Percentiles rank a stretch among this genome's conserved stretches.
Conservation (phyloP, 2,113 vertebrate genomes). For the Nerophis lumbriciformis region DNA sequence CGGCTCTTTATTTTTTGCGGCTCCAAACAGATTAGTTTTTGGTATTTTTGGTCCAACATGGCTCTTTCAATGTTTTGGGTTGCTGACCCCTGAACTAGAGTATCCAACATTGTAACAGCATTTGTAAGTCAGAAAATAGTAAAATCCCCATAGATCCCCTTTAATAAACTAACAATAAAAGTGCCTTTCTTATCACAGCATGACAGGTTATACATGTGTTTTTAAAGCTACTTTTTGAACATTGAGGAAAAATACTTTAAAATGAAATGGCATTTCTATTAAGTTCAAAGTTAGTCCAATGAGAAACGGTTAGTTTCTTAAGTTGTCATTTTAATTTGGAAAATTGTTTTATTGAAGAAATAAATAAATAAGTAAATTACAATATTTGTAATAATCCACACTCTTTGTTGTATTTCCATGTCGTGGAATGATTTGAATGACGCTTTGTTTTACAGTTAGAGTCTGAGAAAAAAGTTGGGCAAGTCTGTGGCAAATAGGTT, state of each 20-base stretch:
- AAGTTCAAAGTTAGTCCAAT: slow-evolving; percentile 14
- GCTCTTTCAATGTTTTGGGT: too few relatives aligned
- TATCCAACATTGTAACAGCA: too few relatives aligned
- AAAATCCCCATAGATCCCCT: too few relatives aligned
- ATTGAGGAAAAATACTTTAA: slow-evolving; percentile 16
- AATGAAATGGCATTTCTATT: slow-evolving; percentile 15
- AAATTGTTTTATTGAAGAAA: slow-evolving; percentile 69
- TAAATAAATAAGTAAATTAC: slow-evolving; percentile 66
- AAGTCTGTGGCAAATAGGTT: too few relatives aligned
- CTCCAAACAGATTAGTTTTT: too few relatives aligned
- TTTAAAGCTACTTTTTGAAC: slow-evolving; percentile 10
- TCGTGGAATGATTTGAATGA: slow-evolving; percentile 75
- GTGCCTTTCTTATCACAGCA: slow-evolving; percentile 37
- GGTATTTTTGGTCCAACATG: too few relatives aligned
- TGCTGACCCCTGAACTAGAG: too few relatives aligned
- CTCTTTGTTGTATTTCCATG: slow-evolving; percentile 60
- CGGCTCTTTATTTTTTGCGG: too few relatives aligned
- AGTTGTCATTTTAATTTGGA: slow-evolving; percentile 64
- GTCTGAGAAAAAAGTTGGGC: too few relatives aligned
- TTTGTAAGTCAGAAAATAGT: too few relatives aligned
- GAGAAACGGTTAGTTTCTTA: not conserved
- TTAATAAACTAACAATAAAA: not conserved
- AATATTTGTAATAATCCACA: slow-evolving; percentile 53
- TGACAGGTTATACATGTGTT: slow-evolving; percentile 47
- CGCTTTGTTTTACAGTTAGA: slow-evolving; percentile 51